These are phyloP conservation scores for Apis florea DNA, from an alignment of 1,140 invertebrate species.

Conservation along the genomic window DNA sequence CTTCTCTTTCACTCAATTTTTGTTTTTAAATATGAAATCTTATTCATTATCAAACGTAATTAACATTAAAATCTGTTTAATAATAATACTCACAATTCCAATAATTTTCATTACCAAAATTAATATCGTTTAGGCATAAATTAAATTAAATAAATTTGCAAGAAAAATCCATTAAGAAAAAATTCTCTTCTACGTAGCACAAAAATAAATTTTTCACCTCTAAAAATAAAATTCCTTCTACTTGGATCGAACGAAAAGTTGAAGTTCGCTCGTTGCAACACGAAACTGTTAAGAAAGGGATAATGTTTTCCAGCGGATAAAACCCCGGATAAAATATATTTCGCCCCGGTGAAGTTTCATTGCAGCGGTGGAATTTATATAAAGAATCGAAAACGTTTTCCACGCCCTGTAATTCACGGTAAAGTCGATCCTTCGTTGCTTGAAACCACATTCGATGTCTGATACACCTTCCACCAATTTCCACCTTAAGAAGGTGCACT, in stretches of 20 bases:
- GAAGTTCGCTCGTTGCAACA: neutral
- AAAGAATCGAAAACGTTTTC: conserved; percentile 31
- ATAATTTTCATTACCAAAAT: no score
- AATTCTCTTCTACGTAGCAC: no score
- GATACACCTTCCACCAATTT: neutral
- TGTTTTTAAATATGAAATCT: no score
- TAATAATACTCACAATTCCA: no score
- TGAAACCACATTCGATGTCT: conserved; percentile 18
- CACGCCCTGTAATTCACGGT: conserved; percentile 15
- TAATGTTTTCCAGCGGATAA: neutral
- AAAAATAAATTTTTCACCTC: no score
- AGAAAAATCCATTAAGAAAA: no score
- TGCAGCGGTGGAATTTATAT: conserved; percentile 24
- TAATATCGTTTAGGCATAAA: no score
- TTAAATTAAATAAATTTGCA: no score
- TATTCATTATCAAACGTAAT: no score
- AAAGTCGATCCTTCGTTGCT: conserved; percentile 13
- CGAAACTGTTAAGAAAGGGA: neutral
- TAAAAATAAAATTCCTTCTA: neutral
- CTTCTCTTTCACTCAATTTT: no score
- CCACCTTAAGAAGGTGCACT: conserved; percentile 6
- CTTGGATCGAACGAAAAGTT: neutral
- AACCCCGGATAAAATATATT: conserved; percentile 14
- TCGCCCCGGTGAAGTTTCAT: neutral
- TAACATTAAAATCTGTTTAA: no score